These are phyloP conservation scores for Herpailurus yagouaroundi DNA, from an alignment of 2,113 vertebrate species.

Conservation along the genomic window DNA sequence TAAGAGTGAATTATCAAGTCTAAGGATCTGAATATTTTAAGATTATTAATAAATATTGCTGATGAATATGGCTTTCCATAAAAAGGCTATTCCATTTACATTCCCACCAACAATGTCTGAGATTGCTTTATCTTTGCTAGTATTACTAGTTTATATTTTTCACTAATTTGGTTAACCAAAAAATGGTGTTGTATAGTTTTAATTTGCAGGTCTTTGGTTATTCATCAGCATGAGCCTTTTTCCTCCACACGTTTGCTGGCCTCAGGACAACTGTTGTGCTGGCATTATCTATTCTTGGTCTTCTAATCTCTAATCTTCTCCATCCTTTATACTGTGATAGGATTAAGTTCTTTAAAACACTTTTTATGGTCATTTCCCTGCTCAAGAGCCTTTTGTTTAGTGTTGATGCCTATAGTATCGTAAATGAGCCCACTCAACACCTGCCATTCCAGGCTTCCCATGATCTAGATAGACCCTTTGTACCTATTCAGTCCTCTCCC, in stretches of 20 bases:
- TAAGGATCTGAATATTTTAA: slow-evolving; percentile 52
- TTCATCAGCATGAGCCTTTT: not conserved
- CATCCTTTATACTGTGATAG: slow-evolving; percentile 37
- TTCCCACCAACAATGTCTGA: slow-evolving; percentile 27
- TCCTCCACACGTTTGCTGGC: not conserved
- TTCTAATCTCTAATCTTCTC: slow-evolving; percentile 60
- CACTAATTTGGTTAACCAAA: slow-evolving; percentile 38
- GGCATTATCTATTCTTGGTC: slow-evolving; percentile 53
- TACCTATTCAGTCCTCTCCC: not conserved
- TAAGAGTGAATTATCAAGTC: slow-evolving; percentile 31
- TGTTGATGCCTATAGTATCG: not conserved
- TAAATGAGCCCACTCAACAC: not conserved
- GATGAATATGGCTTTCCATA: not conserved
- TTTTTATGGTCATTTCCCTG: slow-evolving; percentile 32
- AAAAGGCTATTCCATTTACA: not conserved
- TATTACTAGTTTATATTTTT: slow-evolving; percentile 49
- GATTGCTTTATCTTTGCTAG: slow-evolving; percentile 51
- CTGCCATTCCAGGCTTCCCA: not conserved
- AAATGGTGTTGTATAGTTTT: slow-evolving; percentile 48
- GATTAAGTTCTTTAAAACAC: slow-evolving; percentile 61
- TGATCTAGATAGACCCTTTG: not conserved
- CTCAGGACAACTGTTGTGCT: not conserved
- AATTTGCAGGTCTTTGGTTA: slow-evolving; percentile 60
- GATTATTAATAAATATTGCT: slow-evolving; percentile 41
- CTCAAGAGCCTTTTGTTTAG: slow-evolving; percentile 27